Conservation (phyloP, 1,140 invertebrate genomes). For the Nephotettix cincticeps region DNA sequence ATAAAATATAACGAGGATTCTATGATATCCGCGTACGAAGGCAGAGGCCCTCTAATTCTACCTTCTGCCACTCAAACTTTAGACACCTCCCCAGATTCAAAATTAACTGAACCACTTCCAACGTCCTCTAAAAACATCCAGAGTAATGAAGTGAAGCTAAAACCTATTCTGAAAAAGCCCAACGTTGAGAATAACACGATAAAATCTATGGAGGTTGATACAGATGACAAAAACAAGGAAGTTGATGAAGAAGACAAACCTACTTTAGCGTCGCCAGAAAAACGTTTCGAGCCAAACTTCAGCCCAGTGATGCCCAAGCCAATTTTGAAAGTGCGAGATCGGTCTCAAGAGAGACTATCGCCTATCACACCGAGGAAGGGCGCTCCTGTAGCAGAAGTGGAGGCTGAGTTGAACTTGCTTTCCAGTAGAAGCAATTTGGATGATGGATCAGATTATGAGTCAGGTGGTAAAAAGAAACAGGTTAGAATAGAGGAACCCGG, state of each 20-base stretch:
- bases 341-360: constrained; percentile 14
- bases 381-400: constrained; percentile 25
- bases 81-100: not conserved
- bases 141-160: not conserved
- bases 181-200: not conserved
- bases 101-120: not conserved
- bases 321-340: constrained; percentile 34
- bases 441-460: constrained; percentile 12
- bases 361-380: not conserved
- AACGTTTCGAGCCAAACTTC: constrained; percentile 12
- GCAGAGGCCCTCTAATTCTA: constrained; percentile 21
- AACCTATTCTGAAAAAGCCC: constrained; percentile 1
- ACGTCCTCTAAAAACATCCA: not conserved
- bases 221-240: not conserved
- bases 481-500: constrained; percentile 40
- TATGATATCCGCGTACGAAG: constrained; percentile 23
- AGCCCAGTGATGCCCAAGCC: constrained; percentile 34
- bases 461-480: constrained; percentile 33
- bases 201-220: not conserved
- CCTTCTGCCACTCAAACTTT: not conserved
- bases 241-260: not conserved
- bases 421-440: not conserved
- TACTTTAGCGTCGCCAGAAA: not conserved
- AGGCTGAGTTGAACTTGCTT: constrained; percentile 20
- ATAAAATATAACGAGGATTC: constrained; percentile 19